These are phyloP conservation scores for Apis cerana DNA, from an alignment of 1,140 invertebrate species.

Conservation along the genomic window DNA sequence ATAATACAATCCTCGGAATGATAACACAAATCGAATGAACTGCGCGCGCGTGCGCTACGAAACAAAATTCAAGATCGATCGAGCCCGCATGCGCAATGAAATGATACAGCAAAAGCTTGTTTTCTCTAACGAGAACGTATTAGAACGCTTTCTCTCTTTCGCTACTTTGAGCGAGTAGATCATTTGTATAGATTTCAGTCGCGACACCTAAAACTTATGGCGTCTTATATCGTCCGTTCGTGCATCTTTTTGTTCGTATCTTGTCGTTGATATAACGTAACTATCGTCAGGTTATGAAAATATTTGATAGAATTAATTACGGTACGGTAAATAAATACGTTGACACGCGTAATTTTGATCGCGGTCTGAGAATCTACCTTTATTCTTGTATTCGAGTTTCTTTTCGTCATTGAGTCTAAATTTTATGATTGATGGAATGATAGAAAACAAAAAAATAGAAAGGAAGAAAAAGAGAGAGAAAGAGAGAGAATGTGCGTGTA, in stretches of 20 bases:
- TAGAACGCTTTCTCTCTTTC: not conserved
- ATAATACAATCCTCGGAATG: not conserved
- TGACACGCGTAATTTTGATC: conserved; percentile 7
- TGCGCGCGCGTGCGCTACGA: not conserved
- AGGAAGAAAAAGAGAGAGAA: not conserved
- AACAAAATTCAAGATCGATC: not conserved
- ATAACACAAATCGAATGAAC: not conserved
- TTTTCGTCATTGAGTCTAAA: conserved; percentile 7
- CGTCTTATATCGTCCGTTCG: conserved; percentile 1
- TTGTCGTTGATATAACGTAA: conserved; percentile 1
- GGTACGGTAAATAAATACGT: conserved; percentile 21
- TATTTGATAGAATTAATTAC: conserved; percentile 20
- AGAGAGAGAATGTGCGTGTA: not conserved
- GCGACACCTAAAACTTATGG: not conserved
- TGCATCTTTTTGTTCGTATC: conserved; percentile 4
- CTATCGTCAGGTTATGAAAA: conserved; percentile 14
- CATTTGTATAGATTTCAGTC: not conserved
- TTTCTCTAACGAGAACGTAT: not conserved
- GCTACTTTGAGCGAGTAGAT: not conserved
- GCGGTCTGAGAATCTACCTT: not conserved
- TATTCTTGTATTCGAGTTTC: not conserved
- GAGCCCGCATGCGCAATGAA: not conserved
- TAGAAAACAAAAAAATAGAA: not conserved
- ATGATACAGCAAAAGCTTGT: not conserved
- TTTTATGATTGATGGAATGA: not conserved